These are phyloP conservation scores for Cacatua alba DNA, from an alignment of 2,113 vertebrate species.

Conservation along the genomic window DNA sequence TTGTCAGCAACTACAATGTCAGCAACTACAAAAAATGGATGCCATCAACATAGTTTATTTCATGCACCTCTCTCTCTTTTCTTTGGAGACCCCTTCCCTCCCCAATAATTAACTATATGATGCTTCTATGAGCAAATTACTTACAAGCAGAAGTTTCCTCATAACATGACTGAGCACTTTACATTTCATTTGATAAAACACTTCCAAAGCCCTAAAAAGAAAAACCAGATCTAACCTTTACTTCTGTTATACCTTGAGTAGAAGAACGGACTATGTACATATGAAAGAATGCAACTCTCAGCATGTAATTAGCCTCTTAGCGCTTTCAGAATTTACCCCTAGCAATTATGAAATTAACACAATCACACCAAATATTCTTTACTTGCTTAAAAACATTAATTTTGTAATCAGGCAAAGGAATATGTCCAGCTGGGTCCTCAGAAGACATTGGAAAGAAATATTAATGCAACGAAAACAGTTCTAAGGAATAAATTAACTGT, in stretches of 20 bases:
- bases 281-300: neutral
- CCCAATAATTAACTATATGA: neutral
- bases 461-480: neutral
- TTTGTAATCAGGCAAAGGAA: neutral
- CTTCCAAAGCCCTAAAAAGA: neutral
- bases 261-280: neutral
- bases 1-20: neutral
- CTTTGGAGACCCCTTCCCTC: neutral
- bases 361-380: neutral
- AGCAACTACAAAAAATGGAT: neutral
- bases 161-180: neutral
- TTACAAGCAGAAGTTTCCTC: neutral
- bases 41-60: neutral
- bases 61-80: neutral
- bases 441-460: neutral
- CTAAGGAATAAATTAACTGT: neutral
- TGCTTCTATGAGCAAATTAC: neutral
- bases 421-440: neutral
- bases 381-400: neutral
- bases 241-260: neutral
- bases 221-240: neutral
- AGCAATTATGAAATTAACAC: constrained; percentile 3
- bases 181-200: neutral
- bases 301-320: neutral
- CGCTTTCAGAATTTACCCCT: neutral